Evolutionary conservation across 2,113 vertebrate species (phyloP).

Genomic region (Percopsis transmontana): DNA sequence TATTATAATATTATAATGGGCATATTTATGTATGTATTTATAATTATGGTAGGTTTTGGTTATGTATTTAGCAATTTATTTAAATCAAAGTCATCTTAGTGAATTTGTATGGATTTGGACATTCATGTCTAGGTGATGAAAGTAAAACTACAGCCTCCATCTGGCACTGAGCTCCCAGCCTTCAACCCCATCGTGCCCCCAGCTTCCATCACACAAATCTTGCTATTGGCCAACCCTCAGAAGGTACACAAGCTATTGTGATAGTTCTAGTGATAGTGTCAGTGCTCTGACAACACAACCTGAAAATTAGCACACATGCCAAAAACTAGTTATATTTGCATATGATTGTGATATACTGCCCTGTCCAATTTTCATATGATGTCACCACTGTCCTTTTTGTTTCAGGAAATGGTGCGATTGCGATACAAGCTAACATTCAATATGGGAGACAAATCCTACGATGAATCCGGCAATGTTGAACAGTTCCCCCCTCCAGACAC

Average conservation of each 20-base stretch:
- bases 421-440: constrained; percentile 94
- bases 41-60: too few species aligned
- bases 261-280: not conserved
- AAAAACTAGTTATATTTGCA: too few species aligned
- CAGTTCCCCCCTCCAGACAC: constrained; percentile 91
- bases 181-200: constrained; percentile 95
- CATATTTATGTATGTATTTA: too few species aligned
- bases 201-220: constrained; percentile 92
- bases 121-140: constrained; percentile 86
- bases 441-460: constrained; percentile 86
- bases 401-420: constrained; percentile 94
- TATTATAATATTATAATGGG: too few species aligned
- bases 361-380: not conserved
- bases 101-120: too few species aligned
- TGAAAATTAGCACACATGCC: too few species aligned
- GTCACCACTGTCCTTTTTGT: not conserved
- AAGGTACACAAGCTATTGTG: constrained; percentile 77
- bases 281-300: not conserved
- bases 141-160: constrained; percentile 94
- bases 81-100: too few species aligned
- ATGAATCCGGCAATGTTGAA: constrained; percentile 93
- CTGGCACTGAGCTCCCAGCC: constrained; percentile 87
- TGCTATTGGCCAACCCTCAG: constrained; percentile 93
- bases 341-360: too few species aligned
- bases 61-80: too few species aligned